These are phyloP conservation scores for Siniperca obscura DNA, from an alignment of 2,797 vertebrate species.

Conservation along the genomic window DNA sequence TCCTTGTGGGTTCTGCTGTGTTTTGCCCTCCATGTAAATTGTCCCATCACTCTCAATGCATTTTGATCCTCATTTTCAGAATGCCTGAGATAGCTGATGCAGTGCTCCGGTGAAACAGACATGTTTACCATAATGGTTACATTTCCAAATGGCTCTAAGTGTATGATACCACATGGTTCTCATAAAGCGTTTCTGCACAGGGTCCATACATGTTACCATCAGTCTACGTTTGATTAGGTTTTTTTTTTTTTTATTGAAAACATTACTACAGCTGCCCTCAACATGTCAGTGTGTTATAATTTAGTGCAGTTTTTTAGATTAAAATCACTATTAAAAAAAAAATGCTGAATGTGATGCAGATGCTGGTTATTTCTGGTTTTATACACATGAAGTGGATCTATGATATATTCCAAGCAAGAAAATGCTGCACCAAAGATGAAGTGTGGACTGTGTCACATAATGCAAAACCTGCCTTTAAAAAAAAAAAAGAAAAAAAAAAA, in stretches of 20 bases:
- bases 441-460: not conserved
- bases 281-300: conserved; percentile 10
- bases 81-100: conserved; percentile 41
- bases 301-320: conserved; percentile 8
- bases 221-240: conserved; percentile 23
- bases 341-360: not conserved
- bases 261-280: conserved; percentile 1
- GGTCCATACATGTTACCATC: conserved; percentile 27
- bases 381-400: not conserved
- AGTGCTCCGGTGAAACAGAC: conserved; percentile 35
- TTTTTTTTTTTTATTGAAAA: conserved; percentile 33
- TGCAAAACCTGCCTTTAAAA: not conserved
- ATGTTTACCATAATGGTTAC: conserved; percentile 44
- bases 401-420: not conserved
- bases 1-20: conserved; percentile 39
- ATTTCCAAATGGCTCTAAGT: conserved; percentile 38
- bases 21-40: conserved; percentile 41
- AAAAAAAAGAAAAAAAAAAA: not conserved
- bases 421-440: not conserved
- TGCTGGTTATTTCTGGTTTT: conserved; percentile 6
- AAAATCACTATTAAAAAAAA: conserved; percentile 2
- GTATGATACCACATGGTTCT: conserved; percentile 34
- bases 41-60: conserved; percentile 32
- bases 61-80: conserved; percentile 49
- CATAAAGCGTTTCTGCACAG: conserved; percentile 26